Conservation (phyloP, 2,113 vertebrate genomes). For the Anoura caudifer region DNA sequence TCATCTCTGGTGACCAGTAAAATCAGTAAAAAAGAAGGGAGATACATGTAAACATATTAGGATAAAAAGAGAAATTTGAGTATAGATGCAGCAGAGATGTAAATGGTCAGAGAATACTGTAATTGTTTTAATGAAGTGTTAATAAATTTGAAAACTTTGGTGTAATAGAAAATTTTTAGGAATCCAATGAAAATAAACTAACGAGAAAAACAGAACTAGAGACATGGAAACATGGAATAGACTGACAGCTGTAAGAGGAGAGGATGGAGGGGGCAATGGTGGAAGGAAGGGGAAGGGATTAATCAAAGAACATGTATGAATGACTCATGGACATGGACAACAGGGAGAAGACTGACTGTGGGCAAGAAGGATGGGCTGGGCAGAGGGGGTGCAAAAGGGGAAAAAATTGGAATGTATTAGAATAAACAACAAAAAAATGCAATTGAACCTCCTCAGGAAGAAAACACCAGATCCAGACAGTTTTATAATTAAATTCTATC, state of each 20-base stretch:
- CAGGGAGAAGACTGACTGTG: no score
- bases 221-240: no score
- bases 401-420: no score
- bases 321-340: no score
- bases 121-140: background rate
- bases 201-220: no score
- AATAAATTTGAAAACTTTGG: background rate
- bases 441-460: background rate
- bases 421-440: background rate
- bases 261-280: no score
- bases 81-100: background rate
- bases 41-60: background rate
- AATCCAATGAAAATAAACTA: no score
- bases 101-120: background rate
- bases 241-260: no score
- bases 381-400: no score
- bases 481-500: conserved; percentile 5
- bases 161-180: background rate
- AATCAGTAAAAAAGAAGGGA: background rate
- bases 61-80: background rate
- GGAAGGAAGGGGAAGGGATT: no score
- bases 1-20: background rate
- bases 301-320: no score
- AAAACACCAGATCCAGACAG: background rate
- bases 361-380: no score